A percentile compares a stretch with the other conserved stretches of the same genome.
Evolutionary conservation across 2,797 vertebrate genomes (phyloP).

Genomic region (Anniella stebbinsi): DNA sequence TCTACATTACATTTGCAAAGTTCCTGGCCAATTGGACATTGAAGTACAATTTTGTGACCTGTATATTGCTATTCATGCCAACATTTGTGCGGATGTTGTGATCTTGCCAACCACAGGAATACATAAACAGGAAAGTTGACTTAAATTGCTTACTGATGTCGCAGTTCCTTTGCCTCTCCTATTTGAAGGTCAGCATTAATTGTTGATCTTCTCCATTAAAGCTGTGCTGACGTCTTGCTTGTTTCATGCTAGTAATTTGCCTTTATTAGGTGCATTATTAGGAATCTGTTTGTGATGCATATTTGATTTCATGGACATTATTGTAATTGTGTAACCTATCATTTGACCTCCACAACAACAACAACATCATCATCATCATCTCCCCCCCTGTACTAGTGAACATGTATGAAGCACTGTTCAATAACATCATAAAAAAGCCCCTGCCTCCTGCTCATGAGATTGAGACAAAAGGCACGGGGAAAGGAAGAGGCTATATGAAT

Average conservation of each 20-base stretch:
- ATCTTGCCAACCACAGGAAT: neutral
- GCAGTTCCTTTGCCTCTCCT: neutral
- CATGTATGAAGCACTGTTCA: neutral
- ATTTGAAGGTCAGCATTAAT: constrained; percentile 39
- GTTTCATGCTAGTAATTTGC: constrained; percentile 55
- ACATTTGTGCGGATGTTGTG: neutral
- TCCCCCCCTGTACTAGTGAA: neutral
- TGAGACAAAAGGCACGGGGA: neutral
- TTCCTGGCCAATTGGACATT: neutral
- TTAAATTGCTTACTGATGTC: constrained; percentile 2
- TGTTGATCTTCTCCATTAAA: constrained; percentile 35
- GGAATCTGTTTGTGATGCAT: constrained; percentile 45
- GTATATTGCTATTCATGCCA: neutral
- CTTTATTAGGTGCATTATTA: constrained; percentile 54
- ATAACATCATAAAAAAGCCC: neutral
- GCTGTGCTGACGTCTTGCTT: constrained; percentile 50
- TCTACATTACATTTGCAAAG: neutral
- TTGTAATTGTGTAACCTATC: constrained; percentile 47
- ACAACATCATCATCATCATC: too few relatives aligned
- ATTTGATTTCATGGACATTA: constrained; percentile 59
- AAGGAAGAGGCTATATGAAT: neutral
- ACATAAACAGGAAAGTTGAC: neutral
- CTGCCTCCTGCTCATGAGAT: neutral
- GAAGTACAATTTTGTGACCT: neutral
- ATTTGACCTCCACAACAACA: constrained; percentile 65